phyloP scores from a whole-genome alignment of 2,113 vertebrate genomes.

The Piaya cayana region DNA sequence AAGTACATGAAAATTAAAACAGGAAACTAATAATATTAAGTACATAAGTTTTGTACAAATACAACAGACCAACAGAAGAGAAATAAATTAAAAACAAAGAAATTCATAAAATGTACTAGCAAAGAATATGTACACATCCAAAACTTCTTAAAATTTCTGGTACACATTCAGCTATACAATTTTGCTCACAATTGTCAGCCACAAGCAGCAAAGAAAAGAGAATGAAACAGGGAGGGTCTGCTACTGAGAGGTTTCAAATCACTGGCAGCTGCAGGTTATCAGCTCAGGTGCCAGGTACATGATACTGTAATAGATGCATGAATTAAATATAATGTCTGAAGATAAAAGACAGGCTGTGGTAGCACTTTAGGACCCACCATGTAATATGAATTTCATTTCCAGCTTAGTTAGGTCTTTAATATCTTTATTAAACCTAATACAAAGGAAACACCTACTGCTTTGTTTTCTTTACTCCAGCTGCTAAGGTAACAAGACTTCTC shows the following conservation, averaged over 20 bases:
- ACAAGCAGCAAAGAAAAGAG: constrained; percentile 22
- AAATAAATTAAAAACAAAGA: constrained; percentile 73
- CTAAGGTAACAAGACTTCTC: neutral
- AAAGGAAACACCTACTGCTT: neutral
- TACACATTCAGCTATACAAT: neutral
- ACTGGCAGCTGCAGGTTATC: neutral
- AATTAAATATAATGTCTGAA: constrained; percentile 52
- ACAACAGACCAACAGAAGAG: constrained; percentile 47
- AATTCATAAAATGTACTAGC: constrained; percentile 34
- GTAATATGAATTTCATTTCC: neutral
- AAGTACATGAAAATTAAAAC: constrained; percentile 53
- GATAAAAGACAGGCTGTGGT: constrained; percentile 44
- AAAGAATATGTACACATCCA: constrained; percentile 41
- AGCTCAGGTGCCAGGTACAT: neutral
- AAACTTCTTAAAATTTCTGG: neutral
- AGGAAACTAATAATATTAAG: constrained; percentile 41
- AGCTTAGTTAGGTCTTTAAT: neutral
- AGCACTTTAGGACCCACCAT: constrained; percentile 21
- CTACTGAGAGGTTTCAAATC: neutral
- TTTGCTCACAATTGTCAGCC: neutral
- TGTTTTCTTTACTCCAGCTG: neutral
- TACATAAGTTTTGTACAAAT: constrained; percentile 51
- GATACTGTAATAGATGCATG: constrained; percentile 39
- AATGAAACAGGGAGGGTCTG: constrained; percentile 19
- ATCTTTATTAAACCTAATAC: neutral